These are phyloP conservation scores for Mesocricetus auratus DNA, from an alignment of 2,113 vertebrate genomes.

Conservation along the genomic window DNA sequence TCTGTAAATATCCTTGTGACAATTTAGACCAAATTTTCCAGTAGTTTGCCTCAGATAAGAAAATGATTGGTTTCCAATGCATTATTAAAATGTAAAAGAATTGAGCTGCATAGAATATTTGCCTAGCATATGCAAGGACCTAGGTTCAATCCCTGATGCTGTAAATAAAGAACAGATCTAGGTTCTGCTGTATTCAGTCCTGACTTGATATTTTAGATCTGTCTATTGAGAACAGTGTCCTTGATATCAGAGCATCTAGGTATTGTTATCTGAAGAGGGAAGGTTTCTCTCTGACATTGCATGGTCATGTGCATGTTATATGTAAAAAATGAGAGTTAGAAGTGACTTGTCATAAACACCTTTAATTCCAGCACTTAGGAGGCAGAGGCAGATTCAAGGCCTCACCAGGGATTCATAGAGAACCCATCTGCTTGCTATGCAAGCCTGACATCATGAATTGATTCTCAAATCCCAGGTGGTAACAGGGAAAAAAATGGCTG, in stretches of 20 bases:
- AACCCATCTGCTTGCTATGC: not conserved
- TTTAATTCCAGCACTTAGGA: not conserved
- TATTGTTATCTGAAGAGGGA: conserved; percentile 28
- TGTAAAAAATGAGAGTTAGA: not conserved
- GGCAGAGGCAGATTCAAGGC: not conserved
- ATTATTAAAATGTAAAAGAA: conserved; percentile 47
- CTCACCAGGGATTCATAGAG: not conserved
- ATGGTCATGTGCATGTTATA: not conserved
- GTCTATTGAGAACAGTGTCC: not conserved
- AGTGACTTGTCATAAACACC: not conserved
- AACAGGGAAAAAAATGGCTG: not conserved
- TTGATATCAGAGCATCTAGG: not conserved
- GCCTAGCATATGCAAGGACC: not conserved
- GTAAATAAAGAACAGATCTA: not conserved
- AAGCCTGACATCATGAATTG: not conserved
- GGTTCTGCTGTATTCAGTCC: not conserved
- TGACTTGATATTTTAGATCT: conserved; percentile 32
- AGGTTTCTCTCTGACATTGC: conserved; percentile 28
- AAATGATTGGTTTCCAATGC: conserved; percentile 24
- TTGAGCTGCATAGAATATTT: not conserved
- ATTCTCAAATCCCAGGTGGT: not conserved
- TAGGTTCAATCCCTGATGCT: not conserved
- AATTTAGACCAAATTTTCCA: conserved; percentile 30
- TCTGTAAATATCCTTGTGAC: not conserved
- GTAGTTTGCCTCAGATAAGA: not conserved